A percentile compares a stretch with the other conserved stretches of the same genome.
These are phyloP conservation scores for Arctopsyche grandis DNA, from an alignment of 1,140 invertebrate species.

Conservation along the genomic window DNA sequence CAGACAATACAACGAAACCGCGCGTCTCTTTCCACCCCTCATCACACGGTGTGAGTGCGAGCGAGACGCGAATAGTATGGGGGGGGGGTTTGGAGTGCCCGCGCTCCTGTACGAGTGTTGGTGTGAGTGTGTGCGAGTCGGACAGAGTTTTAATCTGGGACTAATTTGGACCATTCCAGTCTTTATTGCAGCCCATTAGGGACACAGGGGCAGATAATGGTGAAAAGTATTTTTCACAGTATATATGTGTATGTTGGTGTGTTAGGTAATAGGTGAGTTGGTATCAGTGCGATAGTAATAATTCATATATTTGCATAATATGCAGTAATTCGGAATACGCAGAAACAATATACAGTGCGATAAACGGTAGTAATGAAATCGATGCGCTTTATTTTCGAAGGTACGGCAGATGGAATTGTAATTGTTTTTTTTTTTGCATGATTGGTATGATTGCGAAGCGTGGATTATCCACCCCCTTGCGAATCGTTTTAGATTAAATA, in stretches of 20 bases:
- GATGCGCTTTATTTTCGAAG: no score
- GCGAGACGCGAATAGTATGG: no score
- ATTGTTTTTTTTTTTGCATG: no score
- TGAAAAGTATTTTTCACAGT: constrained; percentile 28
- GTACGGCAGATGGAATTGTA: no score
- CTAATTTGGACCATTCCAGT: constrained; percentile 55
- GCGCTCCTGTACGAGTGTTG: constrained; percentile 21
- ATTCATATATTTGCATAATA: no score
- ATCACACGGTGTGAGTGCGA: neutral
- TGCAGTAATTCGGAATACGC: no score
- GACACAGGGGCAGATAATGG: constrained; percentile 39
- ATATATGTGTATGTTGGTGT: neutral
- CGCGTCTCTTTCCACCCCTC: neutral
- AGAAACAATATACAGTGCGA: no score
- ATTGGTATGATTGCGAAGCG: no score
- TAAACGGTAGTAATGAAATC: no score
- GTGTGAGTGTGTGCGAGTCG: constrained; percentile 41
- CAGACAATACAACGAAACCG: neutral
- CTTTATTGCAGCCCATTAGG: constrained; percentile 54
- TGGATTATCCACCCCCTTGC: no score
- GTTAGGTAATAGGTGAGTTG: neutral
- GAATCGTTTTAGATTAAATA: no score
- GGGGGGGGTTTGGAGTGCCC: neutral
- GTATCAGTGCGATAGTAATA: no score
- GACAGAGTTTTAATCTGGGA: constrained; percentile 55